phyloP scores from a whole-genome alignment of 1,140 invertebrate species.

The Wiebesia pumilae region DNA sequence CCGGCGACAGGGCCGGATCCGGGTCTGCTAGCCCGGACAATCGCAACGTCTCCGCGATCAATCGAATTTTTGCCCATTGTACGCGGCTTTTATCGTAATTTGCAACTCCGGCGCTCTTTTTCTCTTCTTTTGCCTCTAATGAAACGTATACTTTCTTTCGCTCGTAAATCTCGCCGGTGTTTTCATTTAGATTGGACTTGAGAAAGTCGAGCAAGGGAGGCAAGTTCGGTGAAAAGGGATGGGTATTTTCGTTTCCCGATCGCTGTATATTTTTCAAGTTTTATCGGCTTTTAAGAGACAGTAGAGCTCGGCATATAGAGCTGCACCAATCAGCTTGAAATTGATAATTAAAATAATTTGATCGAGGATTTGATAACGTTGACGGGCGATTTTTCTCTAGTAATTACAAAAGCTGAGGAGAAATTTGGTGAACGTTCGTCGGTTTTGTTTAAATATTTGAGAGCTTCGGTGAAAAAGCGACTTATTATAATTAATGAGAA shows the following conservation, averaged over 20 bases:
- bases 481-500: not conserved
- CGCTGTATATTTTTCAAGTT: conserved; percentile 12
- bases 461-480: not conserved
- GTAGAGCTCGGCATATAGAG: not conserved
- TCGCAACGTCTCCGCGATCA: not conserved
- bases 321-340: not conserved
- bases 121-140: not conserved
- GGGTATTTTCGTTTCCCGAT: conserved; percentile 5
- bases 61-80: conserved; percentile 19
- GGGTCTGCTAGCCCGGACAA: not conserved
- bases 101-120: not conserved
- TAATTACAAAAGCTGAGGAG: not conserved
- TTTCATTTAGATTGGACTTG: conserved; percentile 23
- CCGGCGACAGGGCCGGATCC: not conserved
- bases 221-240: not conserved
- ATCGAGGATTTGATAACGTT: not conserved
- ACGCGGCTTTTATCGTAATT: conserved; percentile 28
- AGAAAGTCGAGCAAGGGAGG: not conserved
- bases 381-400: not conserved
- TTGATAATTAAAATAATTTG: conserved; percentile 15
- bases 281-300: conserved; percentile 6
- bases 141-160: not conserved
- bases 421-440: not conserved
- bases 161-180: conserved; percentile 1
- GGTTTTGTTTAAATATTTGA: not conserved